Evolutionary conservation across 2,888 invertebrate species (phyloP).

Genomic region (Lordiphosa fenestrarum): DNA sequence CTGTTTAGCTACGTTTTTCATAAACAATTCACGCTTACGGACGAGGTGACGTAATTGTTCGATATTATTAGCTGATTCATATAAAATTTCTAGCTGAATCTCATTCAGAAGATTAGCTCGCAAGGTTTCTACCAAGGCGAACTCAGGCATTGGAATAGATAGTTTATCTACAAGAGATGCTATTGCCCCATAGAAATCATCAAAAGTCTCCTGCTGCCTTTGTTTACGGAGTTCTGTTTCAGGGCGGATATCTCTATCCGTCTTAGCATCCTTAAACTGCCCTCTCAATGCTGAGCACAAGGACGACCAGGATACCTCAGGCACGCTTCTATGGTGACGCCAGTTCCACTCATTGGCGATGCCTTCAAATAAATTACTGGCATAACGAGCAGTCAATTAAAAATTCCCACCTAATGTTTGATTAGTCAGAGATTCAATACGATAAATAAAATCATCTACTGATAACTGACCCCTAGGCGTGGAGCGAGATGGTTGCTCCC

Average conservation of each 20-base stretch:
- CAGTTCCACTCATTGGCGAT: constrained; percentile 15
- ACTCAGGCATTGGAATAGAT: too few relatives aligned
- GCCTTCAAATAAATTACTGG: constrained; percentile 13
- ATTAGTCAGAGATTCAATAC: constrained; percentile 7
- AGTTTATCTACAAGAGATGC: too few relatives aligned
- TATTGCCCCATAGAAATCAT: too few relatives aligned
- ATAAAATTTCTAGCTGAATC: too few relatives aligned
- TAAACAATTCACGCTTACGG: too few relatives aligned
- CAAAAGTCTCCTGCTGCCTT: too few relatives aligned
- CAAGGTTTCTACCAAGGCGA: too few relatives aligned
- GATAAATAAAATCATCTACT: constrained; percentile 18
- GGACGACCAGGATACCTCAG: constrained; percentile 2
- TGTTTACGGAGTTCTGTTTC: constrained; percentile 6
- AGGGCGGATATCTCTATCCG: constrained; percentile 1
- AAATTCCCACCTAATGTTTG: constrained; percentile 15
- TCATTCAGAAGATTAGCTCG: too few relatives aligned
- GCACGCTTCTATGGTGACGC: constrained; percentile 8
- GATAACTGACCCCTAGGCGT: constrained; percentile 1
- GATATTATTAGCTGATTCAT: too few relatives aligned
- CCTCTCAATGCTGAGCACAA: constrained; percentile 5
- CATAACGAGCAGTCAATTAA: constrained; percentile 5
- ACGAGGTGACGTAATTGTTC: too few relatives aligned
- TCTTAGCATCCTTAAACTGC: constrained; percentile 9
- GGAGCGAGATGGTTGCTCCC: too few relatives aligned
- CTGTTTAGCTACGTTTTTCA: too few relatives aligned